Conservation (phyloP, 2,797 vertebrate genomes). For the Catharus ustulatus region DNA sequence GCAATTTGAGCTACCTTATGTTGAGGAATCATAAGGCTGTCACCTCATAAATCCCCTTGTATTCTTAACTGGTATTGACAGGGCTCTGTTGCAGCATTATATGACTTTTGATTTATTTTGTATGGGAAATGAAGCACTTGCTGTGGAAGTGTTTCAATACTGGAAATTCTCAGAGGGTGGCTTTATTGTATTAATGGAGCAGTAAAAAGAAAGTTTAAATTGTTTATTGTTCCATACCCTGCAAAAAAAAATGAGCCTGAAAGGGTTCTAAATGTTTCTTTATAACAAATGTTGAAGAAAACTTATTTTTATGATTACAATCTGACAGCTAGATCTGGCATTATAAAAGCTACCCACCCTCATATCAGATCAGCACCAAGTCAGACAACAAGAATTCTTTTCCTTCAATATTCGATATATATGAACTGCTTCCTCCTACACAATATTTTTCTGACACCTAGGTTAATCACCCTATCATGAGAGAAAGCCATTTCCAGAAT, state of each 20-base stretch:
- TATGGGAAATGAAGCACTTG: neutral
- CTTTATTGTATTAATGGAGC: conserved; percentile 39
- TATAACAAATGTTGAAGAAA: neutral
- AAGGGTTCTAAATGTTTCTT: neutral
- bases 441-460: neutral
- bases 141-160: neutral
- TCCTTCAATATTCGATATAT: neutral
- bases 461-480: neutral
- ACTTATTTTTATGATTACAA: neutral
- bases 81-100: conserved; percentile 14
- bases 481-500: neutral
- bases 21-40: neutral
- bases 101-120: conserved; percentile 49
- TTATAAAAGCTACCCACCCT: neutral
- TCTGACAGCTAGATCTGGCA: neutral
- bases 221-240: neutral
- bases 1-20: conserved; percentile 17
- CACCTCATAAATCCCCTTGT: conserved; percentile 48
- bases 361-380: neutral
- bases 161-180: conserved; percentile 36
- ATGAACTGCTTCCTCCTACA: neutral
- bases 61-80: conserved; percentile 49
- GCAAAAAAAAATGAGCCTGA: neutral
- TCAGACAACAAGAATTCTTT: neutral
- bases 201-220: conserved; percentile 16